These are phyloP conservation scores for Andrena fulva DNA, from an alignment of 2,888 invertebrate genomes.

Conservation along the genomic window DNA sequence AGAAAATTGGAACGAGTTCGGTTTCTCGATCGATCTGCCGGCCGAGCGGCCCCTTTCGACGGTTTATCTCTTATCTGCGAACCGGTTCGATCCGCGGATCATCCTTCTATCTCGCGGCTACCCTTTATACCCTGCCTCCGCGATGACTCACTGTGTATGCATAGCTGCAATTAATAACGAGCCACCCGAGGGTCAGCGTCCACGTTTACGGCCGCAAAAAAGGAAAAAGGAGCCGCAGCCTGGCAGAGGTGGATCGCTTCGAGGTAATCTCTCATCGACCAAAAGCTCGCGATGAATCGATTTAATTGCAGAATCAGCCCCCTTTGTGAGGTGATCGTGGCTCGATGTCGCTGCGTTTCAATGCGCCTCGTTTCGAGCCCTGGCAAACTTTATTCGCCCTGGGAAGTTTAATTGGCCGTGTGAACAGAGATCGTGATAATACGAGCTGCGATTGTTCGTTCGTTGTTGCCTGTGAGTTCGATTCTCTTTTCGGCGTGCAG, in stretches of 20 bases:
- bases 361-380: not conserved
- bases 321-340: conserved; percentile 33
- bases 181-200: conserved; percentile 36
- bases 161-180: conserved; percentile 47
- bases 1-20: conserved; percentile 57
- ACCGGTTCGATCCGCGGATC: conserved; percentile 64
- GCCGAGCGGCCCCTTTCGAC: not conserved
- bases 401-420: conserved; percentile 12
- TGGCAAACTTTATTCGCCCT: conserved; percentile 12
- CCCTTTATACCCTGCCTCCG: conserved; percentile 4
- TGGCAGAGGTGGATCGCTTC: not conserved
- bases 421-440: not conserved
- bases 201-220: not conserved
- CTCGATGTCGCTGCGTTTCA: not conserved
- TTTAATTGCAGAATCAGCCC: conserved; percentile 43
- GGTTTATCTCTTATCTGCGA: conserved; percentile 62
- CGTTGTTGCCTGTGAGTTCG: not conserved
- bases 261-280: conserved; percentile 24
- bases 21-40: conserved; percentile 55
- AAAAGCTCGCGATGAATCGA: conserved; percentile 20
- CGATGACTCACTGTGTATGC: conserved; percentile 48
- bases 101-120: conserved; percentile 44
- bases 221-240: not conserved
- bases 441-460: not conserved
- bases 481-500: not conserved